phyloP scores from a whole-genome alignment of 2,888 invertebrate species.

The Acleris emargana region DNA sequence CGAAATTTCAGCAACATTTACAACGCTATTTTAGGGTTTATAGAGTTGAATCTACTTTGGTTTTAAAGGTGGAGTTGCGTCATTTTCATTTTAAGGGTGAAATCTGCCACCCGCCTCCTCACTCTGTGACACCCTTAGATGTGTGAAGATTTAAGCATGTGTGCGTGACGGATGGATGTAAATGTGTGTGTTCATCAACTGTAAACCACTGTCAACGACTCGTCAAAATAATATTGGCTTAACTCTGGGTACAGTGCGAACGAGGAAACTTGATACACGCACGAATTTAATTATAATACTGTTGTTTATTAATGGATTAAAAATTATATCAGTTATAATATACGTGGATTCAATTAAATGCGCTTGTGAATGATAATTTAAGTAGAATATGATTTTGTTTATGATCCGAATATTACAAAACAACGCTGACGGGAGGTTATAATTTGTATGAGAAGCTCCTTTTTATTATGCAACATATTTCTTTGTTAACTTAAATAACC shows the following conservation, averaged over 20 bases:
- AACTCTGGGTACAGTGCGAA: constrained; percentile 66
- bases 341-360: constrained; percentile 1
- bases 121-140: constrained; percentile 60
- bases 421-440: too few species aligned
- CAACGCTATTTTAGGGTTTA: too few species aligned
- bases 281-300: constrained; percentile 67
- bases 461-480: too few species aligned
- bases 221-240: constrained; percentile 83
- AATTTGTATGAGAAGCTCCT: too few species aligned
- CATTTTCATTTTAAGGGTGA: too few species aligned
- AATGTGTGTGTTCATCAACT: constrained; percentile 73
- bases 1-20: too few species aligned
- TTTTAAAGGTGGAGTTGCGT: too few species aligned
- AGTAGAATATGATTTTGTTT: neutral
- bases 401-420: too few species aligned
- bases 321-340: constrained; percentile 42
- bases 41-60: too few species aligned
- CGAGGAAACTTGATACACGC: constrained; percentile 70
- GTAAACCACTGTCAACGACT: constrained; percentile 82
- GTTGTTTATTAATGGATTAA: constrained; percentile 50
- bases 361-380: neutral
- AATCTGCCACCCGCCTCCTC: constrained; percentile 76
- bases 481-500: too few species aligned
- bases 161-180: constrained; percentile 50
- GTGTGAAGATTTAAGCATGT: constrained; percentile 54